Evolutionary conservation across 1,140 invertebrate species (phyloP).

Genomic region (Sinella curviseta): DNA sequence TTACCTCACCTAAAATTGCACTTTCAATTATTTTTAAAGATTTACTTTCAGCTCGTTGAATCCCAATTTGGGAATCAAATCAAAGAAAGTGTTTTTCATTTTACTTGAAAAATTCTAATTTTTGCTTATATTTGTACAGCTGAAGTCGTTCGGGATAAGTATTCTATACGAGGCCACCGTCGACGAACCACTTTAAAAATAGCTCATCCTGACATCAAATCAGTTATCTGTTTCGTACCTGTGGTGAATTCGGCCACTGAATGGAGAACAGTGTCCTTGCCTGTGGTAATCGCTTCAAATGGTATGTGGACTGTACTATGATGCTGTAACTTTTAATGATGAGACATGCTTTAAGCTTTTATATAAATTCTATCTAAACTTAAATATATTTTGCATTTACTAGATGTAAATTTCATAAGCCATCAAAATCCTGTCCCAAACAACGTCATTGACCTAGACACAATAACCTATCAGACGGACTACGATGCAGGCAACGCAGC

Average conservation of each 20-base stretch:
- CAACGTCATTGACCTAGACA: slow-evolving; percentile 17
- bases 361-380: too few relatives aligned
- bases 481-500: neutral
- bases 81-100: too few relatives aligned
- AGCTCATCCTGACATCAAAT: slow-evolving; percentile 36
- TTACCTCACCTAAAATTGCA: too few relatives aligned
- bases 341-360: too few relatives aligned
- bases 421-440: neutral
- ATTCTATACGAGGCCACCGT: slow-evolving; percentile 27
- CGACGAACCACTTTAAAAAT: slow-evolving; percentile 33
- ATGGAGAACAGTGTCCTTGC: slow-evolving; percentile 38
- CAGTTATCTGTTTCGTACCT: slow-evolving; percentile 37
- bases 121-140: too few relatives aligned
- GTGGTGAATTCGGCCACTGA: slow-evolving; percentile 34
- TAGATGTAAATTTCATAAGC: neutral
- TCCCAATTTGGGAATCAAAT: too few relatives aligned
- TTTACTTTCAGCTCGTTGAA: too few relatives aligned
- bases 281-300: slow-evolving; percentile 20
- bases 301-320: too few relatives aligned
- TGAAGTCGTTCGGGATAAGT: slow-evolving; percentile 31
- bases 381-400: too few relatives aligned
- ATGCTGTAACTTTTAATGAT: too few relatives aligned
- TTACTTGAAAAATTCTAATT: too few relatives aligned
- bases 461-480: slow-evolving; percentile 14
- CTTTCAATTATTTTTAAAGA: too few relatives aligned